Percentiles rank a stretch among this genome's conserved stretches.
phyloP scores from a whole-genome alignment of 2,113 vertebrate genomes.

The Pseudorectes ferrugineus region DNA sequence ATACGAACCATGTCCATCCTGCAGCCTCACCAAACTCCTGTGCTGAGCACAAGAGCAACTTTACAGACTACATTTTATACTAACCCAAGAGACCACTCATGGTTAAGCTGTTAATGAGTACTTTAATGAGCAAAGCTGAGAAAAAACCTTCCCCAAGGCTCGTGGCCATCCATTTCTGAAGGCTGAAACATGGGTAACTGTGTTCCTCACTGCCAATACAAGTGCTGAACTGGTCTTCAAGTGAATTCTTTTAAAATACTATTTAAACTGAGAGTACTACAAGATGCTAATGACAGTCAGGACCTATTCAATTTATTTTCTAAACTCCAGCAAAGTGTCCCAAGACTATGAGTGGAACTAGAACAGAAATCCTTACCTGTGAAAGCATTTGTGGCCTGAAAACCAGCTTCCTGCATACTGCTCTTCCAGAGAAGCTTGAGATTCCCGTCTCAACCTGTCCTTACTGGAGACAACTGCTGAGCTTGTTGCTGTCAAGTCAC shows the following conservation, averaged over 20 bases:
- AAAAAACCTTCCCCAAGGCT: not conserved
- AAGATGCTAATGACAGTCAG: fast-evolving
- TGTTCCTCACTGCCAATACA: not conserved
- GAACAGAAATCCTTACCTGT: constrained; percentile 82
- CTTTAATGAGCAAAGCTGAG: not conserved
- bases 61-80: not conserved
- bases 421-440: constrained; percentile 79
- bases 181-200: not conserved
- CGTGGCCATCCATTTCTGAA: not conserved
- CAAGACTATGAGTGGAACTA: not conserved
- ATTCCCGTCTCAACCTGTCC: constrained; percentile 80
- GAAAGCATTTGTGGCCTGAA: constrained; percentile 93
- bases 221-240: not conserved
- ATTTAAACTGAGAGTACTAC: not conserved
- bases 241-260: not conserved
- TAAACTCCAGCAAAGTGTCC: not conserved
- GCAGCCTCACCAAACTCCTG: not conserved
- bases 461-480: constrained; percentile 62
- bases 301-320: not conserved
- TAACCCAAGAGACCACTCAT: not conserved
- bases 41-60: not conserved
- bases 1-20: fast-evolving
- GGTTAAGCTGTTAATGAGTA: not conserved
- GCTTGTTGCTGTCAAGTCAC: constrained; percentile 75
- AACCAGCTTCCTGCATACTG: constrained; percentile 98